phyloP scores from a whole-genome alignment of 2,113 vertebrate genomes.

The Amphilophus citrinellus region DNA sequence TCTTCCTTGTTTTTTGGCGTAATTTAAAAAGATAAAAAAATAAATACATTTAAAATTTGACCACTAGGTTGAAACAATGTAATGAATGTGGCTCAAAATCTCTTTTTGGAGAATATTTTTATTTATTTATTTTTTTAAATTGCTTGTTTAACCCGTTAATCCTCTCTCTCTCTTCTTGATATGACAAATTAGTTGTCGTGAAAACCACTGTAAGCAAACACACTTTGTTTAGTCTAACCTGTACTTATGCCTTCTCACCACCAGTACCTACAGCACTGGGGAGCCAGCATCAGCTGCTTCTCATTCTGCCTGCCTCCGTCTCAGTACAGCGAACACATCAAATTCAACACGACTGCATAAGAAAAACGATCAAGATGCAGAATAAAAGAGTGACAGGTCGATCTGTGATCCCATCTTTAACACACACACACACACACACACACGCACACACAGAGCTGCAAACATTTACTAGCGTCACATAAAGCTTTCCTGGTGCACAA shows the following conservation, averaged over 20 bases:
- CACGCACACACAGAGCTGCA: not conserved
- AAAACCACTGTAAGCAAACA: conserved; percentile 9
- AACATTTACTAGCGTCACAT: conserved; percentile 3
- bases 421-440: not conserved
- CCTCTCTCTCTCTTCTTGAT: not conserved
- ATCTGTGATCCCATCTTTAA: conserved; percentile 42
- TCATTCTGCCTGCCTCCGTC: conserved; percentile 23
- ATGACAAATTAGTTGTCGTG: not conserved
- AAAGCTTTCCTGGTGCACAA: not conserved
- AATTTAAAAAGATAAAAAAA: not conserved
- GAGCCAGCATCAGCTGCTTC: conserved; percentile 7
- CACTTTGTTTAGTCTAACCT: not conserved
- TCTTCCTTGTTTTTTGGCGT: not conserved
- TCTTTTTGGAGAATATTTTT: no score
- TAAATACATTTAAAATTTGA: not conserved
- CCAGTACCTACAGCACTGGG: not conserved
- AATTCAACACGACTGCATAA: conserved; percentile 41
- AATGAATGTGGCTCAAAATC: not conserved
- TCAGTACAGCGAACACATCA: conserved; percentile 47
- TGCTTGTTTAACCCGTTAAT: not conserved
- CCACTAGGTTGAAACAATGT: not conserved
- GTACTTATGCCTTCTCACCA: not conserved
- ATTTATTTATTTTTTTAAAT: no score
- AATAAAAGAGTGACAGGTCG: conserved; percentile 20
- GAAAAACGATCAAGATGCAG: conserved; percentile 25